Conservation (phyloP, 2,113 vertebrate genomes). For the Aegotheles bennettii region DNA sequence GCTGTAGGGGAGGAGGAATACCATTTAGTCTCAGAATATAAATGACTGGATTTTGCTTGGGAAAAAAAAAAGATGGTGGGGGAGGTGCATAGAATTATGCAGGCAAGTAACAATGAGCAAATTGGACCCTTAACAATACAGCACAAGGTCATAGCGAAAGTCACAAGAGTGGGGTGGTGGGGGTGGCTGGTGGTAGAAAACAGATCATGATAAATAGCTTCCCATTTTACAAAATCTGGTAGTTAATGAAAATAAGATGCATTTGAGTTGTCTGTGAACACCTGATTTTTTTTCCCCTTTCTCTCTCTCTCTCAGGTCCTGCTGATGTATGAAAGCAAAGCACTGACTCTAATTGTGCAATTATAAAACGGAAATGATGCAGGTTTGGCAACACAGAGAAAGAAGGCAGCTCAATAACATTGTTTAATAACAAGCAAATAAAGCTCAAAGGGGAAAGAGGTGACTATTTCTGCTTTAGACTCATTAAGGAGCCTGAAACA, state of each 20-base stretch:
- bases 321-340: constrained; percentile 96
- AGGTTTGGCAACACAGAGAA: constrained; percentile 83
- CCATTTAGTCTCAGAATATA: constrained; percentile 87
- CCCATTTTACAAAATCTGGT: constrained; percentile 92
- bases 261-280: constrained; percentile 75
- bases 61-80: constrained; percentile 60
- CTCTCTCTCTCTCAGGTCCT: constrained; percentile 69
- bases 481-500: constrained; percentile 84
- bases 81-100: constrained; percentile 88
- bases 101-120: constrained; percentile 91
- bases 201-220: constrained; percentile 96
- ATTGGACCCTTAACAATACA: constrained; percentile 83
- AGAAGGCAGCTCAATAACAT: constrained; percentile 82
- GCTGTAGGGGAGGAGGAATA: constrained; percentile 78
- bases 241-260: constrained; percentile 90
- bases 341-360: constrained; percentile 96
- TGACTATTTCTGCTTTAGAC: constrained; percentile 82
- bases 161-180: constrained; percentile 78
- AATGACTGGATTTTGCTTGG: constrained; percentile 86
- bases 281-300: constrained; percentile 67
- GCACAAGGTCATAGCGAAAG: constrained; percentile 93
- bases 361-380: constrained; percentile 95
- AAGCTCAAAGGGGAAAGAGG: constrained; percentile 81
- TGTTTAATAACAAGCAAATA: constrained; percentile 87
- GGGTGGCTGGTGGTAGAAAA: constrained; percentile 88